Base-by-base conservation (phyloP, 2,113 vertebrate species). In the Mobula birostris region DNA sequence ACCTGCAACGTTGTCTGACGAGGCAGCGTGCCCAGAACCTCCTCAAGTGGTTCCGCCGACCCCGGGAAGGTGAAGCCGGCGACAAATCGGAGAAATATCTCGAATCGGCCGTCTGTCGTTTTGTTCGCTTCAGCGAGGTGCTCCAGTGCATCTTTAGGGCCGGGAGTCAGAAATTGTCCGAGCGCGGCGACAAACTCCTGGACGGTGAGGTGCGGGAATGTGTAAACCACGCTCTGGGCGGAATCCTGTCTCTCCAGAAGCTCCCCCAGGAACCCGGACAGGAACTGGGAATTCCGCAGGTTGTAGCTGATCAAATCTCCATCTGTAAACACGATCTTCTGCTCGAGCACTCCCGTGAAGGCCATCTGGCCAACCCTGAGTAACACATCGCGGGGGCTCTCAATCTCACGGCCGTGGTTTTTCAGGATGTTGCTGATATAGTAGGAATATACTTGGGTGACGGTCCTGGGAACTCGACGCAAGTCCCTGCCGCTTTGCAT, bases 161-260 rank as follows among this genome's bases (percentile, higher is more conserved):
- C 8, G 6, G 83, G 83, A 87, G 83, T 87, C 88, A 96, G 48
- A 95, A 96, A 96, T 94, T 96, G 96, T 48, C 95, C 95, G 0
- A 95, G 36, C 0, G 96, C 97, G 94, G 95, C 83, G 48, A 97
- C 29, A 93, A 97, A 97, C 93, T 97, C 96, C 94, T 95, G 96
- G 68, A 97, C 94, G 63, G 95, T 90, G 1, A 95, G 96, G 72
- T 96, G 96, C 79, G 94, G 94, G 94, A 97, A 97, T 5, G 96
- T 96, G 93, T 96, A 96, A 14, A 94, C 70, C 58, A 58, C 12
- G 19, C 68, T 21, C 80, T 61, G 83, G 82, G 9, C 95, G 8
- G 77, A 48, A 19, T 94, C 93, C 0, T 95, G 79, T 2, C 94
- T 63, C 58, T 87, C 83, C 48, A 87, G 48, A 94, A 97, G 96